Conservation (phyloP, 2,888 invertebrate species). For the Cheilosia urbana region DNA sequence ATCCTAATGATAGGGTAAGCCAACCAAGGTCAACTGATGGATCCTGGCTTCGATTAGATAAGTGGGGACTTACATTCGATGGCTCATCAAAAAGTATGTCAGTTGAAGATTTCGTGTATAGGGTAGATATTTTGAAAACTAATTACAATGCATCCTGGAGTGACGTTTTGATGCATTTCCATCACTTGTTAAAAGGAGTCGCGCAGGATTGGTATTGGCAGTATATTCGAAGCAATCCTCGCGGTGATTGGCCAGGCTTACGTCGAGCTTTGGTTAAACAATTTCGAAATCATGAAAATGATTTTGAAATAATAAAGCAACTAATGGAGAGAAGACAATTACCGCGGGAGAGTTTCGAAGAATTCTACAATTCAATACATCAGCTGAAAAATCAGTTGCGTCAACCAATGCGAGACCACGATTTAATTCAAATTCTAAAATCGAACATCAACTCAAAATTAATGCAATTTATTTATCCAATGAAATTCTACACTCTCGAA, state of each 20-base stretch:
- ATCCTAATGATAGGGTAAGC: background rate
- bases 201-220: conserved; percentile 30
- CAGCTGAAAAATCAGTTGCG: conserved; percentile 18
- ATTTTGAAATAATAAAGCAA: conserved; percentile 17
- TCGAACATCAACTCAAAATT: conserved; percentile 10
- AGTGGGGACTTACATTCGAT: conserved; percentile 35
- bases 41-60: background rate
- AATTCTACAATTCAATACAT: background rate
- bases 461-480: conserved; percentile 20
- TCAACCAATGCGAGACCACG: conserved; percentile 9
- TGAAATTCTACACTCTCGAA: conserved; percentile 13
- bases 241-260: conserved; percentile 1
- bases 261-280: conserved; percentile 1
- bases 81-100: conserved; percentile 23
- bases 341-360: conserved; percentile 10
- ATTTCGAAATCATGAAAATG: conserved; percentile 16
- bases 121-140: conserved; percentile 8
- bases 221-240: conserved; percentile 1
- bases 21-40: background rate
- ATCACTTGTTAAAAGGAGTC: background rate
- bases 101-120: conserved; percentile 26
- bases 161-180: conserved; percentile 17
- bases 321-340: conserved; percentile 29
- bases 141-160: conserved; percentile 13
- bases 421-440: conserved; percentile 19